Percentiles rank a stretch among this genome's conserved stretches.
These are phyloP conservation scores for Tolypeutes matacus DNA, from an alignment of 2,797 vertebrate species.

Conservation along the genomic window DNA sequence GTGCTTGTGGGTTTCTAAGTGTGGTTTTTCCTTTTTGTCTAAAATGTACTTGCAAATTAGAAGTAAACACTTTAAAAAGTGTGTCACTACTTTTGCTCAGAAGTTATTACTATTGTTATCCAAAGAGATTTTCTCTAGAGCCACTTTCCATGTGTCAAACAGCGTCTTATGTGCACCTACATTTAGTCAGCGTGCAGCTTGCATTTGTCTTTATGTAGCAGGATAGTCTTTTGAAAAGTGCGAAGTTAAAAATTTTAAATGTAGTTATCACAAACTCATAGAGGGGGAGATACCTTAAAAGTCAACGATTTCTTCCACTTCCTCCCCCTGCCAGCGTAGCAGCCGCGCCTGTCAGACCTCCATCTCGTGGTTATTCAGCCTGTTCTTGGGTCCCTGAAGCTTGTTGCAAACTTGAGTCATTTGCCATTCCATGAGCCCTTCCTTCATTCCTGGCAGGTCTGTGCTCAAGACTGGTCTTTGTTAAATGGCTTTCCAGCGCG, in stretches of 20 bases:
- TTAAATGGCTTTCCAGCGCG: not conserved
- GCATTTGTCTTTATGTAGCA: not conserved
- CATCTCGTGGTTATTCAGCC: accelerated
- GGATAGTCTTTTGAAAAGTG: not conserved
- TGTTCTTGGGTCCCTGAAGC: too few relatives aligned
- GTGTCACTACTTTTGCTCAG: not conserved
- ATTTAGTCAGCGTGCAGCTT: not conserved
- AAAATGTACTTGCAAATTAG: constrained; percentile 20
- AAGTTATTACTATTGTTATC: not conserved
- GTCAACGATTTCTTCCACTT: not conserved
- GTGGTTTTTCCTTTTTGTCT: constrained; percentile 45
- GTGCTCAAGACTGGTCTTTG: not conserved
- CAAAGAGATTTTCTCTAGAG: not conserved
- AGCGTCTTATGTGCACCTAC: not conserved
- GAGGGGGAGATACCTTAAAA: not conserved
- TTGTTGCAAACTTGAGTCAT: not conserved
- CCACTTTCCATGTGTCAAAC: not conserved
- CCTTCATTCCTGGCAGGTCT: not conserved
- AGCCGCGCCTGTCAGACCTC: not conserved
- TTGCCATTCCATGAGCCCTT: too few relatives aligned
- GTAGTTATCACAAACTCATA: not conserved
- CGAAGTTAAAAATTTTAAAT: not conserved
- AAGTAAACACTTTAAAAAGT: constrained; percentile 32
- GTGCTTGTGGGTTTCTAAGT: constrained; percentile 76
- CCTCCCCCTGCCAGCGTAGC: not conserved